These are phyloP conservation scores for Gyrodactylus bullatarudis DNA, from an alignment of 1,140 invertebrate genomes.

Conservation along the genomic window DNA sequence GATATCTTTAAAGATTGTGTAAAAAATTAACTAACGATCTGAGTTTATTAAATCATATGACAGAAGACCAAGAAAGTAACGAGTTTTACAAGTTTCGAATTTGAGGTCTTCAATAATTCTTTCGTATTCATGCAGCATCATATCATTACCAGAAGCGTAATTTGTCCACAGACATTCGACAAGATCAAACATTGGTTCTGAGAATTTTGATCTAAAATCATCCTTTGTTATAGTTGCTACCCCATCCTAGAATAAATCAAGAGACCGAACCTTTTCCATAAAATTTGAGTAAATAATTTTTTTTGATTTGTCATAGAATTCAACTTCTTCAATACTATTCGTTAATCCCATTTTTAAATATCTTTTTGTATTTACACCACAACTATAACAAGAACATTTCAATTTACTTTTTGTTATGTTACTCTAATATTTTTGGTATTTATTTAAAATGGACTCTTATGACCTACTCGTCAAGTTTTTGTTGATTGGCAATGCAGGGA, in stretches of 20 bases:
- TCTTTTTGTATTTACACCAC: not conserved
- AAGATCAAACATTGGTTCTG: not conserved
- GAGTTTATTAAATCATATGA: not conserved
- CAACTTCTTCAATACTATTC: not conserved
- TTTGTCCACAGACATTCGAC: not conserved
- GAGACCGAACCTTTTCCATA: not conserved
- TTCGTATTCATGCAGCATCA: not conserved
- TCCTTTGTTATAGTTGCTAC: not conserved
- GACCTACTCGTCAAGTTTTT: slow-evolving; percentile 99
- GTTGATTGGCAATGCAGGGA: slow-evolving; percentile 44
- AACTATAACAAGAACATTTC: not conserved
- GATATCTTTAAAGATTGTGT: not conserved
- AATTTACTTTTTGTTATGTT: not conserved
- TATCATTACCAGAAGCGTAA: not conserved
- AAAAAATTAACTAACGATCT: not conserved
- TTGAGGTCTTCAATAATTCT: not conserved
- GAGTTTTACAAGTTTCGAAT: not conserved
- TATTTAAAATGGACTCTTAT: slow-evolving; percentile 25
- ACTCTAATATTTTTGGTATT: not conserved
- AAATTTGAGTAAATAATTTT: not conserved
- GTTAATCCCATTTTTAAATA: not conserved
- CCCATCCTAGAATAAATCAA: not conserved
- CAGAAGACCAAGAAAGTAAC: not conserved
- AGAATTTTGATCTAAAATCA: not conserved
- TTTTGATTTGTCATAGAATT: not conserved